A percentile compares a stretch with the other conserved stretches of the same genome.
These are phyloP conservation scores for Pipistrellus pipistrellus DNA, from an alignment of 2,797 vertebrate species.

Conservation along the genomic window DNA sequence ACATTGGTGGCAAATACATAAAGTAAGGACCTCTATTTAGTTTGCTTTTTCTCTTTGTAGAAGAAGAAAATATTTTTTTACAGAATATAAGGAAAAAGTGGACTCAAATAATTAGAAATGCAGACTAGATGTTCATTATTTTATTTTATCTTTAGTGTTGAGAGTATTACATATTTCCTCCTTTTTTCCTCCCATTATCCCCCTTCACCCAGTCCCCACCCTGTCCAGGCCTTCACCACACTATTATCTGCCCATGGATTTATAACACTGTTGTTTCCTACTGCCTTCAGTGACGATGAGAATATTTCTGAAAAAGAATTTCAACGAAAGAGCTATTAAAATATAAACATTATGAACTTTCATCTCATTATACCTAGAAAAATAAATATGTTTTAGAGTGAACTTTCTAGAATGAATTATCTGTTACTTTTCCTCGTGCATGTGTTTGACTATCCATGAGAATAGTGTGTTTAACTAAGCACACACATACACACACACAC, in stretches of 20 bases:
- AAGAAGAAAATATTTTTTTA: neutral
- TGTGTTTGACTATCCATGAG: neutral
- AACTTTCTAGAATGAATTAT: neutral
- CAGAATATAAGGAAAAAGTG: neutral
- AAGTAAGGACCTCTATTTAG: neutral
- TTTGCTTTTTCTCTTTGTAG: constrained; percentile 22
- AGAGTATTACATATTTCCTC: too few species aligned
- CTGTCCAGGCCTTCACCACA: too few species aligned
- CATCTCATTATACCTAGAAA: neutral
- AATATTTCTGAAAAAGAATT: constrained; percentile 5
- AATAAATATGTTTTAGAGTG: neutral
- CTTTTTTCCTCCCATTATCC: too few species aligned
- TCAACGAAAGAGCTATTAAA: neutral
- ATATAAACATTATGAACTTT: too few species aligned
- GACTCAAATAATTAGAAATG: neutral
- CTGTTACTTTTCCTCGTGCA: neutral
- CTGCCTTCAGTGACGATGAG: neutral
- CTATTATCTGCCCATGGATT: too few species aligned
- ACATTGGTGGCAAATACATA: neutral
- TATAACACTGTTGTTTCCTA: neutral
- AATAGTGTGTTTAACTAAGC: neutral
- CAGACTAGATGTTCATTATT: constrained; percentile 6
- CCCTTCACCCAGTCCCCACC: too few species aligned
- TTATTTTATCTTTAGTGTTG: neutral
- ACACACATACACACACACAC: neutral